phyloP scores from a whole-genome alignment of 2,113 vertebrate species.

The Heterocephalus glaber region DNA sequence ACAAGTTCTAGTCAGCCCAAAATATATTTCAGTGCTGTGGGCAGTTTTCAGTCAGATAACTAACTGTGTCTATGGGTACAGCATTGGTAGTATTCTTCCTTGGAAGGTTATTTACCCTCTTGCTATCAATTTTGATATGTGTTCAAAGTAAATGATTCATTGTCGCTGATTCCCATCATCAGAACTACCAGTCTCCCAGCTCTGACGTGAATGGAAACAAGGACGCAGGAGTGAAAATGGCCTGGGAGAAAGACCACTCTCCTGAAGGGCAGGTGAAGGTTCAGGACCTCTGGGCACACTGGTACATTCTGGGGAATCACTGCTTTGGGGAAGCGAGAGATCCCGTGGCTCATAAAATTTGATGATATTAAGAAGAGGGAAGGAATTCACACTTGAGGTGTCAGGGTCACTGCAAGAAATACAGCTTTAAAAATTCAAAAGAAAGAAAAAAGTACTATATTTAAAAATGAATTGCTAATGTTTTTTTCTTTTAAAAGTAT shows the following conservation, averaged over 20 bases:
- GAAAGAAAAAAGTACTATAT: conserved; percentile 63
- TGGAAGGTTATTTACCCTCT: conserved; percentile 41
- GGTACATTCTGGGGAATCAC: conserved; percentile 71
- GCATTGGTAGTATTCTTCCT: neutral
- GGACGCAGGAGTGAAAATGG: conserved; percentile 46
- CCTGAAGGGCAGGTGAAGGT: conserved; percentile 64
- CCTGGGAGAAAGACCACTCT: conserved; percentile 28
- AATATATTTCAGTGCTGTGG: conserved; percentile 8
- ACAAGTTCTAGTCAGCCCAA: conserved; percentile 23
- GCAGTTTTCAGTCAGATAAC: neutral
- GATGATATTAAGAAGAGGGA: conserved; percentile 49
- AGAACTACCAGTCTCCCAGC: neutral
- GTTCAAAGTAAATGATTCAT: conserved; percentile 52
- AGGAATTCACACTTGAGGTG: conserved; percentile 52
- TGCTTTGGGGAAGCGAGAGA: conserved; percentile 39
- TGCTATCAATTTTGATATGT: conserved; percentile 6
- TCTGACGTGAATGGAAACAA: conserved; percentile 36
- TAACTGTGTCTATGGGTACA: neutral
- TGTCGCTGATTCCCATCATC: conserved; percentile 32
- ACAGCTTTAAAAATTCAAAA: conserved; percentile 74
- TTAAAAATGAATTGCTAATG: conserved; percentile 73
- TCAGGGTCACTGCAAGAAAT: conserved; percentile 71
- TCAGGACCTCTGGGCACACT: conserved; percentile 57
- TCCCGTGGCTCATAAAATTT: conserved; percentile 64
- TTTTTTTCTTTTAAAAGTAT: conserved; percentile 73